Evolutionary conservation across 2,888 invertebrate genomes (phyloP).

Genomic region (Ormyrus rosae): DNA sequence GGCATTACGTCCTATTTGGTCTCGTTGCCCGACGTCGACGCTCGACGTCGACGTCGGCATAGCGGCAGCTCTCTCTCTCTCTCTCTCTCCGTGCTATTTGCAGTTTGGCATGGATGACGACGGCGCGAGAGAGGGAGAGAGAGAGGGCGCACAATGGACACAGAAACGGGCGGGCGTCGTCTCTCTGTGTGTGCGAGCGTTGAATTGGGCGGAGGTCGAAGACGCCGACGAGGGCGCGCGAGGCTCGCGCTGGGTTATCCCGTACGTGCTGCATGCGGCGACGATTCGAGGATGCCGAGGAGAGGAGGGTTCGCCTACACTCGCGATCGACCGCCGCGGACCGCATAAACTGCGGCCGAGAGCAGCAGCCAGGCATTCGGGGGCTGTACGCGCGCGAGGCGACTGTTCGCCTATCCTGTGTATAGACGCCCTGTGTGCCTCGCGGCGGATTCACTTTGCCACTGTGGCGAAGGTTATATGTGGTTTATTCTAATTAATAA

Average conservation of each 20-base stretch:
- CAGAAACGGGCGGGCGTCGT: not conserved
- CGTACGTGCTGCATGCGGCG: not conserved
- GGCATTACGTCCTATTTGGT: constrained; percentile 70
- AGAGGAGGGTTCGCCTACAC: not conserved
- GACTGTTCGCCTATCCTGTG: too few relatives aligned
- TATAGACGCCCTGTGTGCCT: too few relatives aligned
- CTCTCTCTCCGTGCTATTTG: constrained; percentile 67
- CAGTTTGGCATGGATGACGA: constrained; percentile 59
- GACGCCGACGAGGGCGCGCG: not conserved
- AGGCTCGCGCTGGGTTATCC: not conserved
- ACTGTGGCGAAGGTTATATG: too few relatives aligned
- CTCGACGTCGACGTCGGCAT: constrained; percentile 57
- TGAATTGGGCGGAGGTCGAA: too few relatives aligned
- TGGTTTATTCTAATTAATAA: too few relatives aligned
- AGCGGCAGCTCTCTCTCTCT: constrained; percentile 64
- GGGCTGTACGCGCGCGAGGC: too few relatives aligned
- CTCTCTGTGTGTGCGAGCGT: too few relatives aligned
- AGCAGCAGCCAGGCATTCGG: not conserved
- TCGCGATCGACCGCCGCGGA: not conserved
- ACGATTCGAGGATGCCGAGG: not conserved
- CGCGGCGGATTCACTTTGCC: too few relatives aligned
- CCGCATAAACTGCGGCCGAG: not conserved
- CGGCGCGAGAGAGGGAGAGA: not conserved
- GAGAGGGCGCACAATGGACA: not conserved
- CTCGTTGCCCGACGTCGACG: constrained; percentile 61